phyloP scores from a whole-genome alignment of 2,797 vertebrate genomes.

The Margarornis squamiger region DNA sequence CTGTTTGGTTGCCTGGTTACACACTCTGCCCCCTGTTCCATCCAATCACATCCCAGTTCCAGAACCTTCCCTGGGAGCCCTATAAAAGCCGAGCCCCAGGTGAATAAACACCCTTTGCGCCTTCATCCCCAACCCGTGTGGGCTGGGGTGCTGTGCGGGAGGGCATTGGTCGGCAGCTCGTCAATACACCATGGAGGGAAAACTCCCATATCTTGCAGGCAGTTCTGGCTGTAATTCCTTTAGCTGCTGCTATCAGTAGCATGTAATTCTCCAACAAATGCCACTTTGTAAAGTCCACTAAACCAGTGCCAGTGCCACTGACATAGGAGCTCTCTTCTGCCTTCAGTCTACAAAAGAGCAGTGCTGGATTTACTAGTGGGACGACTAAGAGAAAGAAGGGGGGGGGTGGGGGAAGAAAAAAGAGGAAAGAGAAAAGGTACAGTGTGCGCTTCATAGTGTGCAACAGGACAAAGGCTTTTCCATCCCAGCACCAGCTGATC shows the following conservation, averaged over 20 bases:
- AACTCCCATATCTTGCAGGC: background rate
- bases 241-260: background rate
- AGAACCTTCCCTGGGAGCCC: no score
- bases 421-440: background rate
- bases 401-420: rapidly evolving
- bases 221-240: background rate
- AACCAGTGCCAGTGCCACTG: background rate
- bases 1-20: no score
- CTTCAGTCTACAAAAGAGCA: background rate
- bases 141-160: no score
- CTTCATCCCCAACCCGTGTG: no score
- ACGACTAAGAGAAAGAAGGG: background rate
- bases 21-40: no score
- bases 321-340: background rate
- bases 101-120: no score
- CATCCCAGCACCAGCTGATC: background rate
- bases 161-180: no score
- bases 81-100: no score
- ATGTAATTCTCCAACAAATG: background rate
- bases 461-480: background rate
- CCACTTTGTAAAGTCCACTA: background rate
- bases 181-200: background rate
- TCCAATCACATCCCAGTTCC: no score
- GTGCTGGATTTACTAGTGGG: background rate
- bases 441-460: rapidly evolving